phyloP scores from a whole-genome alignment of 2,797 vertebrate species.

The Clarias platycephalus region DNA sequence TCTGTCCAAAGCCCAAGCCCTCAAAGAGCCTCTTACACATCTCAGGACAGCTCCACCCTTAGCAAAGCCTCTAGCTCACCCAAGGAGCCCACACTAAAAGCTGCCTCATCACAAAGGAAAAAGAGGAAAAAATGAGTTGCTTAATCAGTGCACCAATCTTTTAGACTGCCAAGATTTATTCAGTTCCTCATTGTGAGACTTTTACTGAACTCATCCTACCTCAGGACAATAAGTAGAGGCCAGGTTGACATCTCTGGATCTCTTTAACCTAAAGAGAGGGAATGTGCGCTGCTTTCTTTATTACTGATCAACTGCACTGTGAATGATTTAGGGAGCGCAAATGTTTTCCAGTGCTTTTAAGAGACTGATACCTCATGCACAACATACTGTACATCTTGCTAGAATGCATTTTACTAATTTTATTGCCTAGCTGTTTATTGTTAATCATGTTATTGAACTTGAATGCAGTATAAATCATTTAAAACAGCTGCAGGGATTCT shows the following conservation, averaged over 20 bases:
- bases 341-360: conserved; percentile 21
- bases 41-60: conserved; percentile 70
- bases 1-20: conserved; percentile 66
- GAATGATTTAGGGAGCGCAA: conserved; percentile 14
- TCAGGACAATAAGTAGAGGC: conserved; percentile 24
- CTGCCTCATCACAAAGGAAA: conserved; percentile 81
- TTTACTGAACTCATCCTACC: conserved; percentile 29
- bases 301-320: conserved; percentile 36
- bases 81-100: conserved; percentile 79
- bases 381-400: conserved; percentile 1
- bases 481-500: conserved; percentile 10
- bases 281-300: conserved; percentile 35
- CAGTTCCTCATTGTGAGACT: conserved; percentile 17
- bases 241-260: conserved; percentile 6
- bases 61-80: conserved; percentile 70
- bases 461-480: conserved; percentile 27
- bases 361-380: conserved; percentile 39
- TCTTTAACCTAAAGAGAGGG: conserved; percentile 18
- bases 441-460: neutral
- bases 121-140: conserved; percentile 70
- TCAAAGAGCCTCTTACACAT: conserved; percentile 67
- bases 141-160: conserved; percentile 11
- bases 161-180: conserved; percentile 14
- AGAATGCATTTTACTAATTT: conserved; percentile 23
- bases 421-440: conserved; percentile 6